These are phyloP conservation scores for Unio delphinus DNA, from an alignment of 2,888 invertebrate genomes.

Conservation along the genomic window DNA sequence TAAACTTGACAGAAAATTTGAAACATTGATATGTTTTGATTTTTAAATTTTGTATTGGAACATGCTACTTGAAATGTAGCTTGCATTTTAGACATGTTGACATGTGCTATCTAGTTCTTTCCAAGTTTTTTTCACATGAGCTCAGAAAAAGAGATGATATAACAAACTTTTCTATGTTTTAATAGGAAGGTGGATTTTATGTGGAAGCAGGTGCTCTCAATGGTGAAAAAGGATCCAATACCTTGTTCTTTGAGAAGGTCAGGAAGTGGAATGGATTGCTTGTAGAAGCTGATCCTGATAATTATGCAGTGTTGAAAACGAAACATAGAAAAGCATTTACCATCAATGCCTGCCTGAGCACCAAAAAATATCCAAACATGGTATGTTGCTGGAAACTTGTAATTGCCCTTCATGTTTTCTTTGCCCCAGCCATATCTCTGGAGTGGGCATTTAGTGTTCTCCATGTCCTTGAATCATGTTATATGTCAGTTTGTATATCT, in stretches of 20 bases:
- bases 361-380: conserved; percentile 61
- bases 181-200: conserved; percentile 78
- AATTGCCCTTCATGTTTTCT: no score
- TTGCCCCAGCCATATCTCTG: no score
- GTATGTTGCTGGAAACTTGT: conserved; percentile 12
- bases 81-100: not conserved
- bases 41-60: no score
- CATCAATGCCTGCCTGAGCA: conserved; percentile 85
- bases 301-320: conserved; percentile 80
- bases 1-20: no score
- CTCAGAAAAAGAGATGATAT: not conserved
- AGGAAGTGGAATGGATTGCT: conserved; percentile 84
- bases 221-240: conserved; percentile 78
- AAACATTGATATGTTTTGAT: no score
- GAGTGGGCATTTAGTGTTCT: no score
- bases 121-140: not conserved
- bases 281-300: conserved; percentile 84
- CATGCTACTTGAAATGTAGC: no score
- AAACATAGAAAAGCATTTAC: conserved; percentile 77
- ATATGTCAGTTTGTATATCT: no score
- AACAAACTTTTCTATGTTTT: conserved; percentile 4
- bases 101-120: not conserved
- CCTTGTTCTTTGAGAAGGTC: conserved; percentile 81
- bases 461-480: no score
- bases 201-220: conserved; percentile 80